Evolutionary conservation across 2,888 invertebrate species (phyloP), one percentile per base, ranked within the genome.

Genomic region (Strigamia transsilvanica): DNA sequence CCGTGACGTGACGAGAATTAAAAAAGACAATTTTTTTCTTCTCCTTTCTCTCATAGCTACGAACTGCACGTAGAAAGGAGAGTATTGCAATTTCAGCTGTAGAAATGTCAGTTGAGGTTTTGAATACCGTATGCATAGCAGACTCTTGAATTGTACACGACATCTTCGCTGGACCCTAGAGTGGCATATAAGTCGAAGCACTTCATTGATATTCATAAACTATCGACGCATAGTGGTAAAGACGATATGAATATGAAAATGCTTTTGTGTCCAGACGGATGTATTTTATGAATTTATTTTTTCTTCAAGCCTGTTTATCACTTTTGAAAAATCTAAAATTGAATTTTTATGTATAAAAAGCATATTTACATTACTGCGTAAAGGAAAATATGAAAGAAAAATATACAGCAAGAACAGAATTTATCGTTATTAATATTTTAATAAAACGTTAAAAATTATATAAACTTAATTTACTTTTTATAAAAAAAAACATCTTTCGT

Each of bases 11-110:
- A 46, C 46, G 15, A 46, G 46, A 46, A 46, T 46, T 46, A 46
- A 46, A 5, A 46, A 46, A 46, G 15, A 38, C 38, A 38, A 46
- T 46, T 46, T 46, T 46, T 46, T 46, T 46, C 15, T 13, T 5
- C 15, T 46, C 15, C 15, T 13, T 46, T 46, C 38, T 2, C 38
- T 38, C 38, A 46, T 9, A 13, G 9, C 13, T 46, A 1, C 12
- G 46, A 46, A 46, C 13, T 46, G 46, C 46, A 46, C 46, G 15
- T 46, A 46, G 12, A 46, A 12, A n/a, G 12, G 46, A 46, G 46
- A 46, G 46, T 46, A 46, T 46, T 46, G 46, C 46, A 46, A 46
- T 46, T 46, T 46, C 46, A 46, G 46, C 46, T 46, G 46, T 46
- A n/a, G 46, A 46, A 46, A 46, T 46, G n/a, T n/a, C n/a, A 46